These are phyloP conservation scores for Leiothrix lutea DNA, from an alignment of 2,113 vertebrate species.

Conservation along the genomic window DNA sequence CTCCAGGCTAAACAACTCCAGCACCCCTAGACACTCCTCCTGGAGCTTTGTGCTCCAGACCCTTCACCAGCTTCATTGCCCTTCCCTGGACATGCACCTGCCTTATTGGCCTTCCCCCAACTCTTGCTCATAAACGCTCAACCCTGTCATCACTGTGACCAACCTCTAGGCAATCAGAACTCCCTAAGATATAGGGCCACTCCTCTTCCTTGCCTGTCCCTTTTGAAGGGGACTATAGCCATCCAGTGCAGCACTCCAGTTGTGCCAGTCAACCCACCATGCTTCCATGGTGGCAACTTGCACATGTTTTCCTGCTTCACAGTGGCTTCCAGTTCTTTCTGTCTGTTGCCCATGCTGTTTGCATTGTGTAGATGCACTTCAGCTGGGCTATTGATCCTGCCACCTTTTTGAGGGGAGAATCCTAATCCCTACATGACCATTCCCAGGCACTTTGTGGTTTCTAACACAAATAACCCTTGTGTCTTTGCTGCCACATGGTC, in stretches of 20 bases:
- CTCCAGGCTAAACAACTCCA: background rate
- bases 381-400: background rate
- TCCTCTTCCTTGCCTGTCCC: background rate
- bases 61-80: background rate
- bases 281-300: background rate
- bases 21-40: too few relatives aligned
- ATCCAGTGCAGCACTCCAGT: background rate
- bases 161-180: background rate
- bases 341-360: background rate
- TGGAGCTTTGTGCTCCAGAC: background rate
- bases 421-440: background rate
- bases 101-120: rapidly evolving
- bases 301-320: background rate
- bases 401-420: background rate
- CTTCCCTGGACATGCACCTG: rapidly evolving
- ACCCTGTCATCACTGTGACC: background rate
- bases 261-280: background rate
- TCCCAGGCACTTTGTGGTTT: background rate
- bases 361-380: background rate
- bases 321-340: background rate
- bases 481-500: background rate
- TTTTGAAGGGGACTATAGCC: background rate
- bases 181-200: rapidly evolving
- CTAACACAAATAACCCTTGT: background rate
- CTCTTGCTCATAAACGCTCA: background rate